phyloP scores from a whole-genome alignment of 2,888 invertebrate species.

The Drosophila lutescens region DNA sequence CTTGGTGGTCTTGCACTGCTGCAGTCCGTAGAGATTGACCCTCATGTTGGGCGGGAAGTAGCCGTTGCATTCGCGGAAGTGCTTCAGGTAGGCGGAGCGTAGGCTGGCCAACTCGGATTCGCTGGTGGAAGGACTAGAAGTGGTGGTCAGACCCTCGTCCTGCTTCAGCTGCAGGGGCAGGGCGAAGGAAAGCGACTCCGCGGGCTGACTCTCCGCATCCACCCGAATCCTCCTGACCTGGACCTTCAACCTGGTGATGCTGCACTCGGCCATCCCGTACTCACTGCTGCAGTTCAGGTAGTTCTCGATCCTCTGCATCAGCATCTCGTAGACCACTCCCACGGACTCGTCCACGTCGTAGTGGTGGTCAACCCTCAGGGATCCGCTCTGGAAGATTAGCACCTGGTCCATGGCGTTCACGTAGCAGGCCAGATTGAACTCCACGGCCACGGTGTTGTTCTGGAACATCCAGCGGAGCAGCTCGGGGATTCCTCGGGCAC shows the following conservation, averaged over 20 bases:
- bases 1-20: conserved; percentile 61
- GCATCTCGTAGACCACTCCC: conserved; percentile 55
- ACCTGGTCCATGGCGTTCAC: conserved; percentile 57
- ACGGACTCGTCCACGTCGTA: conserved; percentile 64
- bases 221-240: conserved; percentile 41
- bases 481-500: conserved; percentile 48
- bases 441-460: conserved; percentile 50
- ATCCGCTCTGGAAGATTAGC: conserved; percentile 63
- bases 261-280: conserved; percentile 50
- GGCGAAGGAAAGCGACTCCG: conserved; percentile 6
- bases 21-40: conserved; percentile 59
- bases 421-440: conserved; percentile 62
- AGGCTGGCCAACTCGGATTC: conserved; percentile 52
- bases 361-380: conserved; percentile 53
- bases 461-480: conserved; percentile 65
- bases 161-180: conserved; percentile 51
- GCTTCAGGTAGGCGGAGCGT: conserved; percentile 56
- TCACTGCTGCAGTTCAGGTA: conserved; percentile 51
- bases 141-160: neutral
- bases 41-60: conserved; percentile 65
- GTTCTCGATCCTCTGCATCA: conserved; percentile 58
- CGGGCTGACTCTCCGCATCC: conserved; percentile 25
- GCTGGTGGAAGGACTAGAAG: conserved; percentile 7
- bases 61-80: conserved; percentile 59
- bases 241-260: conserved; percentile 52